A percentile compares a stretch with the other conserved stretches of the same genome.
phyloP scores from a whole-genome alignment of 2,797 vertebrate species.

The Pseudochromis fuscus region DNA sequence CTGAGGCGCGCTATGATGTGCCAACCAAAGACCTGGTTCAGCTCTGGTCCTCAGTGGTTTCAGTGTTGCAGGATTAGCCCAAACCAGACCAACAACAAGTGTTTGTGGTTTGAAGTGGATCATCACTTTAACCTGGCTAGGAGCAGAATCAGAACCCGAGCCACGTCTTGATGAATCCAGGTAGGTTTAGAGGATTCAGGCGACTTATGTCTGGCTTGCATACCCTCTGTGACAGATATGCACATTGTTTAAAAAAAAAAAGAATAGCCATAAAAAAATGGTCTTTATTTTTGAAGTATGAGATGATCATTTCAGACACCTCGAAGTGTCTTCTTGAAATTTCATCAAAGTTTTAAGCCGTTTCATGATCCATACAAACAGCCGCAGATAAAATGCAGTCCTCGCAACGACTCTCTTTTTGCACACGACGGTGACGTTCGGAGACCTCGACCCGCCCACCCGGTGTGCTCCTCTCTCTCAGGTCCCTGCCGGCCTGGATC shows the following conservation, averaged over 20 bases:
- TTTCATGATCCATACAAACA: slow-evolving; percentile 53
- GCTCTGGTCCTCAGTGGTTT: slow-evolving; percentile 8
- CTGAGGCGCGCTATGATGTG: neutral
- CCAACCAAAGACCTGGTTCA: slow-evolving; percentile 5
- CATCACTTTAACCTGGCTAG: slow-evolving; percentile 20
- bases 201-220: slow-evolving; percentile 41
- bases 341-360: slow-evolving; percentile 44
- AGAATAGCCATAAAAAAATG: slow-evolving; percentile 71
- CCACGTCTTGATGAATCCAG: slow-evolving; percentile 16
- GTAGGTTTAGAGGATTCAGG: slow-evolving; percentile 33
- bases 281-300: slow-evolving; percentile 74
- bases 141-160: slow-evolving; percentile 8
- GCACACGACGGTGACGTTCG: slow-evolving; percentile 73
- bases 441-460: slow-evolving; percentile 70
- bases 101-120: neutral
- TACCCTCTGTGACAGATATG: slow-evolving; percentile 71
- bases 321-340: slow-evolving; percentile 64
- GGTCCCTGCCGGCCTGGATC: slow-evolving; percentile 87
- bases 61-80: neutral
- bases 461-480: slow-evolving; percentile 85
- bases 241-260: slow-evolving; percentile 68
- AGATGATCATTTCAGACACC: slow-evolving; percentile 68
- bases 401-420: slow-evolving; percentile 74
- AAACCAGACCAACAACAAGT: neutral
- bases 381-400: slow-evolving; percentile 75